These are phyloP conservation scores for Oreotrochilus melanogaster DNA, from an alignment of 2,113 vertebrate genomes.

Conservation along the genomic window DNA sequence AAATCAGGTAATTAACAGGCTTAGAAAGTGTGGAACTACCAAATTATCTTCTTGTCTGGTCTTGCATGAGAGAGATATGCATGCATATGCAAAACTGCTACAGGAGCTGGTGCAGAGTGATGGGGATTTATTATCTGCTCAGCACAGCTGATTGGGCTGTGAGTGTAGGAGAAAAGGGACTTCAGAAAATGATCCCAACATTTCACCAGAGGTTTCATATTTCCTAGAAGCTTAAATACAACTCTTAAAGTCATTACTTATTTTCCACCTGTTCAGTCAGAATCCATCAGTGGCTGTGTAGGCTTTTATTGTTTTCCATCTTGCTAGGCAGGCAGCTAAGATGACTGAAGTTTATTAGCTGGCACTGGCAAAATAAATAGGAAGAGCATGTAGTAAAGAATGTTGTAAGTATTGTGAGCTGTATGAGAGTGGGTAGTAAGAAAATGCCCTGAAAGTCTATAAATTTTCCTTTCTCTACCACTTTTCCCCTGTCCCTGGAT, in stretches of 20 bases:
- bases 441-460: not conserved
- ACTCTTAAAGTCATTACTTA: not conserved
- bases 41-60: not conserved
- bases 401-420: not conserved
- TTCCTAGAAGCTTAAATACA: constrained; percentile 10
- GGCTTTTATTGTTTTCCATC: not conserved
- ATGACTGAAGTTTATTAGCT: constrained; percentile 45
- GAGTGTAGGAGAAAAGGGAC: not conserved
- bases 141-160: not conserved
- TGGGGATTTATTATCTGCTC: not conserved
- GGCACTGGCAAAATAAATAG: constrained; percentile 28
- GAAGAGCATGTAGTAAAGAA: constrained; percentile 6
- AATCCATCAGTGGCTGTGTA: not conserved
- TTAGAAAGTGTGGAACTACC: not conserved
- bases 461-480: not conserved
- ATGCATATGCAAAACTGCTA: not conserved
- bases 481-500: not conserved
- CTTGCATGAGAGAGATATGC: not conserved
- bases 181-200: not conserved
- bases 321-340: not conserved
- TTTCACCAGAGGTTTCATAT: constrained; percentile 16
- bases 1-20: not conserved
- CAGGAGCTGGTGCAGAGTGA: not conserved
- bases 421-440: not conserved
- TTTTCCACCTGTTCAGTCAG: not conserved